Base-by-base conservation (phyloP, 2,888 invertebrate species). In the Junonia oenone region DNA sequence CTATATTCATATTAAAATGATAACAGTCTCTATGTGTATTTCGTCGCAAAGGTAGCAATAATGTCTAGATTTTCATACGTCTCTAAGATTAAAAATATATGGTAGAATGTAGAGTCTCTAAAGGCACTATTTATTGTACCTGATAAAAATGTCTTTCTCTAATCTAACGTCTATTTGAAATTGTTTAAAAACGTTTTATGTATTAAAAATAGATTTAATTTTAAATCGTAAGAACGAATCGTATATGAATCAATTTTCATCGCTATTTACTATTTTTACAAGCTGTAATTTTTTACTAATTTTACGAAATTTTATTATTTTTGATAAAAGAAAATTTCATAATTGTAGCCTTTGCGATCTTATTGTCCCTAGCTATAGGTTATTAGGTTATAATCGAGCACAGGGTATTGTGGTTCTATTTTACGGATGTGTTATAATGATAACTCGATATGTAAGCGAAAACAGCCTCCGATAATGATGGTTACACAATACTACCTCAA, bases 391-490 rank as follows among this genome's bases (percentile, higher is more conserved):
- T 80, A 80, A 70, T 83, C 77, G 76, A 87, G 78, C 88, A 87
- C 89, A 90, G 89, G 89, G 89, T 90, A 89, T 90, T 89, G 89
- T 81, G 89, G 89, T 89, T 86, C 86, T 89, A 88, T 89, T 87
- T 88, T 87, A 83, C 75, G 83, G 80, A 83, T 72, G 83, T 76
- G 85, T 81, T 81, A 43, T 74, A 73, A 67, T 69, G 72, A 76
- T 83, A 81, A 76, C 74, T 81, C 77, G 83, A 79, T 78, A 74
- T 73, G 81, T 82, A 82, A 78, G 79, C 74, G 77, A 73, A 45
- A 72, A 71, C 71, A 69, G 78, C 76, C 78, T 75, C 81, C 73
- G 74, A 74, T 68, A 71, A 59, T 56, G 68, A 65, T 59, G 68
- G 68, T 73, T 76, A 73, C 72, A 73, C 76, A 86, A 89, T 88